A percentile compares a stretch with the other conserved stretches of the same genome.
phyloP scores from a whole-genome alignment of 2,113 vertebrate species.

The Oxyura jamaicensis region DNA sequence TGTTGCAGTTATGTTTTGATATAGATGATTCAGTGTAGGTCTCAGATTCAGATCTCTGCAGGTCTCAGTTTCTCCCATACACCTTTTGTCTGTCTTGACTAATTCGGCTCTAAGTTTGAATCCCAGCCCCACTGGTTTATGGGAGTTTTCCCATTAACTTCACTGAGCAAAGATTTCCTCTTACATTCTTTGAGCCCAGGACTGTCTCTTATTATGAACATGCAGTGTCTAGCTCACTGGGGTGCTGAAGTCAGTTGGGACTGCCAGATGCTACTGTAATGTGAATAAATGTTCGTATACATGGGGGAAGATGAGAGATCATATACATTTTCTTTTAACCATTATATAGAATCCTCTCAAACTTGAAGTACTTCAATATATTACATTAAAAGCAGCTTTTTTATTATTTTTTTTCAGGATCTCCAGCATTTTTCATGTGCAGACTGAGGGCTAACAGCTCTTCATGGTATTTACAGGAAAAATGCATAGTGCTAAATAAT shows the following conservation, averaged over 20 bases:
- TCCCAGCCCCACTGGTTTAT: slow-evolving; percentile 27
- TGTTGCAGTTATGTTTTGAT: slow-evolving; percentile 54
- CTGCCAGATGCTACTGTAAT: slow-evolving; percentile 67
- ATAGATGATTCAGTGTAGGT: slow-evolving; percentile 28
- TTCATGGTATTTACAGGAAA: slow-evolving; percentile 65
- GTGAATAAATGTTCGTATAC: slow-evolving; percentile 5
- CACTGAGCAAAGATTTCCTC: slow-evolving; percentile 38
- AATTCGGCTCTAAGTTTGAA: slow-evolving; percentile 47
- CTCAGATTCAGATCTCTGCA: slow-evolving; percentile 61
- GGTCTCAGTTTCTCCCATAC: slow-evolving; percentile 3
- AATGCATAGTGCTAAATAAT: slow-evolving; percentile 69
- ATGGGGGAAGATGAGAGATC: background rate
- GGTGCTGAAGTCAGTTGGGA: slow-evolving; percentile 60
- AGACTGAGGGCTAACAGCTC: slow-evolving; percentile 55
- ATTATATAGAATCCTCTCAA: background rate
- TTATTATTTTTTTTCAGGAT: background rate
- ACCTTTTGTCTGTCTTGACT: slow-evolving; percentile 45
- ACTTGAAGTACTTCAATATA: slow-evolving; percentile 18
- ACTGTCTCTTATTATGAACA: slow-evolving; percentile 41
- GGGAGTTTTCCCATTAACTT: slow-evolving; percentile 55
- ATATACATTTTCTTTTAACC: background rate
- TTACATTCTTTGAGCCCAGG: slow-evolving; percentile 24
- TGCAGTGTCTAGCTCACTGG: slow-evolving; percentile 47
- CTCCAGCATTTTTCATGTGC: slow-evolving; percentile 39
- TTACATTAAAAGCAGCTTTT: slow-evolving; percentile 11